Percentiles rank a stretch among this genome's conserved stretches.
Evolutionary conservation across 2,888 invertebrate species (phyloP).

Genomic region (Gibbula magus): DNA sequence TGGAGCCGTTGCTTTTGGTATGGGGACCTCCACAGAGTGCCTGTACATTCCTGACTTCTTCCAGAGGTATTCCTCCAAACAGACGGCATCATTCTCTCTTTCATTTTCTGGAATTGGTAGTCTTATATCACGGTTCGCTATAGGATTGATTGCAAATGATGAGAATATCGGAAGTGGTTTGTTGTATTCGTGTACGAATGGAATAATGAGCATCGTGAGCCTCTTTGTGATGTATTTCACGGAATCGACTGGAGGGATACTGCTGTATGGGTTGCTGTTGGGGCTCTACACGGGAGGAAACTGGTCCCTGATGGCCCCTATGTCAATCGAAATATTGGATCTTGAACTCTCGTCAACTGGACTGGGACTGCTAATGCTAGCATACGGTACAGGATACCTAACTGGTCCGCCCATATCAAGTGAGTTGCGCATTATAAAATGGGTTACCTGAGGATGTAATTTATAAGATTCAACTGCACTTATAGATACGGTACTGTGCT

Average conservation of each 20-base stretch:
- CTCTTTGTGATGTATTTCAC: background rate
- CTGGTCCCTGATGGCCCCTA: slow-evolving; percentile 10
- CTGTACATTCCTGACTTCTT: slow-evolving; percentile 26
- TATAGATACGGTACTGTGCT: too few species aligned
- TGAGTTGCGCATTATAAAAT: background rate
- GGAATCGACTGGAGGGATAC: background rate
- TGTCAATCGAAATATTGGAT: slow-evolving; percentile 23
- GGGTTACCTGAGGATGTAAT: too few species aligned
- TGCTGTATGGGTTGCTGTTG: slow-evolving; percentile 18
- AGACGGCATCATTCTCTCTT: slow-evolving; percentile 20
- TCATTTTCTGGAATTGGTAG: slow-evolving; percentile 8
- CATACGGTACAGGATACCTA: background rate
- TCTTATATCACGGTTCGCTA: background rate
- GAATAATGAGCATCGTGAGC: background rate
- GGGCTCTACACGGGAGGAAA: slow-evolving; percentile 21
- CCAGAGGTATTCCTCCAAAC: background rate
- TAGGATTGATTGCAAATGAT: too few species aligned
- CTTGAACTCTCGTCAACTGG: slow-evolving; percentile 1
- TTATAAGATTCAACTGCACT: too few species aligned
- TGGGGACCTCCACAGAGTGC: background rate
- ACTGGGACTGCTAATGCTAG: slow-evolving; percentile 13
- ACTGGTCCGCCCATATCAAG: slow-evolving; percentile 16
- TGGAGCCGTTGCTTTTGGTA: background rate
- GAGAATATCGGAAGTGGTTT: too few species aligned
- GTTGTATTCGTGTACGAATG: slow-evolving; percentile 4